Evolutionary conservation across 2,113 vertebrate genomes (phyloP).

Genomic region (Tachysurus vachellii): DNA sequence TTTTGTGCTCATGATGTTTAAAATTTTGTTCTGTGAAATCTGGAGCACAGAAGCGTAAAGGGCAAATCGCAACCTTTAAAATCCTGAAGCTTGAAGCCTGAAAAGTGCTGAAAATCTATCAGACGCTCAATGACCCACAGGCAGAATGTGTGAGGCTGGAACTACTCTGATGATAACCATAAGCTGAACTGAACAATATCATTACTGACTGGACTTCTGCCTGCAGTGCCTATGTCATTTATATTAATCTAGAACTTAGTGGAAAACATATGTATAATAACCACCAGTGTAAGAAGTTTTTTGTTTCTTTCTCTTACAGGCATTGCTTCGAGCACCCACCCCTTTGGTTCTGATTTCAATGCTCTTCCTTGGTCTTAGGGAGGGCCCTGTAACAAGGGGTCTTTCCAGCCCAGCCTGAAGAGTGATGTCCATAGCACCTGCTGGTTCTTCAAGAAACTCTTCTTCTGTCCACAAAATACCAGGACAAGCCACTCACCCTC

Average conservation of each 20-base stretch:
- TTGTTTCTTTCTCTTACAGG: conserved; percentile 60
- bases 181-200: background rate
- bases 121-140: background rate
- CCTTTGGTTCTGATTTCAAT: conserved; percentile 78
- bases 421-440: conserved; percentile 81
- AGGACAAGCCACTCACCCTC: conserved; percentile 78
- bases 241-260: background rate
- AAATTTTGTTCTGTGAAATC: background rate
- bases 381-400: conserved; percentile 75
- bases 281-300: conserved; percentile 36
- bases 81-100: background rate
- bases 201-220: background rate
- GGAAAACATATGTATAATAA: conserved; percentile 37
- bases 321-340: conserved; percentile 75
- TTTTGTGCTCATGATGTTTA: background rate
- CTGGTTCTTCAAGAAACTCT: conserved; percentile 81
- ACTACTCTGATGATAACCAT: background rate
- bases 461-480: conserved; percentile 76
- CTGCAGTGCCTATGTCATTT: background rate
- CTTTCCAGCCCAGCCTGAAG: conserved; percentile 77
- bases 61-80: background rate
- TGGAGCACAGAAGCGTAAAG: background rate
- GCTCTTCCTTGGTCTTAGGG: conserved; percentile 81
- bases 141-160: background rate
- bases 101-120: background rate